phyloP scores from a whole-genome alignment of 2,113 vertebrate genomes.

The Spilogale gracilis region DNA sequence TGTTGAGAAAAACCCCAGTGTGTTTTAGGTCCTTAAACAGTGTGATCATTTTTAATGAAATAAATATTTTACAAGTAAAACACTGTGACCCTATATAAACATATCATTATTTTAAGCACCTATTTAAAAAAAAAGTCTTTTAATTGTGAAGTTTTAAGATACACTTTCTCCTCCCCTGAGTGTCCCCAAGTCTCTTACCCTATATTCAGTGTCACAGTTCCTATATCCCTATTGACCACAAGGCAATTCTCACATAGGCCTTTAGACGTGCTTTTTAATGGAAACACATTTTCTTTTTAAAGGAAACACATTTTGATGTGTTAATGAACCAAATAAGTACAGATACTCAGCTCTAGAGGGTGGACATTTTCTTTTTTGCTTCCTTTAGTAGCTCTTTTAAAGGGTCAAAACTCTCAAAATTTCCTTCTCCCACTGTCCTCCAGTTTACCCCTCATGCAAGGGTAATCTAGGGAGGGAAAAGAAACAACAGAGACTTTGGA shows the following conservation, averaged over 20 bases:
- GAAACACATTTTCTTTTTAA: not conserved
- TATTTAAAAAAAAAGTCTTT: not conserved
- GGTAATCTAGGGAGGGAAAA: too few relatives aligned
- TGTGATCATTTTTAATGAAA: not conserved
- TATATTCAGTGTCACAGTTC: not conserved
- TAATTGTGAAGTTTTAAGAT: not conserved
- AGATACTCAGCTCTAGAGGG: rapidly evolving
- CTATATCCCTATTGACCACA: not conserved
- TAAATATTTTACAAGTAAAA: not conserved
- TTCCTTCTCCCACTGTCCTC: not conserved
- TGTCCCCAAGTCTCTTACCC: not conserved
- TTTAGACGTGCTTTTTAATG: not conserved
- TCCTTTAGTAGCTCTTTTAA: not conserved
- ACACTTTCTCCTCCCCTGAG: not conserved
- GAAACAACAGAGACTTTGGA: too few relatives aligned
- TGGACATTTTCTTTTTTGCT: not conserved
- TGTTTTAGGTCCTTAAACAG: not conserved
- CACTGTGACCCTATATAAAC: not conserved
- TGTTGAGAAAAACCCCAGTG: not conserved
- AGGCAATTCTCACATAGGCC: not conserved
- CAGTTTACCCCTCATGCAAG: too few relatives aligned
- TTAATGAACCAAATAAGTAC: not conserved
- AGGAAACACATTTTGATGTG: not conserved
- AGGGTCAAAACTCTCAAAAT: not conserved
- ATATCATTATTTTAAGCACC: not conserved